phyloP scores from a whole-genome alignment of 2,113 vertebrate species.

The Chelonoidis abingdonii region DNA sequence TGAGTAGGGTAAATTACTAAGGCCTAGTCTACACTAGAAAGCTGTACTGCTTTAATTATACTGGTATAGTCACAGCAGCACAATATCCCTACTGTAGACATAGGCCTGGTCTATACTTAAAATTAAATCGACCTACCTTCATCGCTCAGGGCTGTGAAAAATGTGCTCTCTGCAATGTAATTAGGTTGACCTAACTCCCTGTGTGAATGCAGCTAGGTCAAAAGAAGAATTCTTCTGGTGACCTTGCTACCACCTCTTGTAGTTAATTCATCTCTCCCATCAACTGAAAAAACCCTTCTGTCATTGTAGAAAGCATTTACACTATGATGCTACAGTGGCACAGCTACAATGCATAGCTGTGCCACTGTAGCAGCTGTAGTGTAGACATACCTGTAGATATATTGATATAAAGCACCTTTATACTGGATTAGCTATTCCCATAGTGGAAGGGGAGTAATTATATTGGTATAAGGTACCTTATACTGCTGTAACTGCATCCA shows the following conservation, averaged over 20 bases:
- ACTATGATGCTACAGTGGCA: background rate
- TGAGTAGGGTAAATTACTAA: slow-evolving; percentile 25
- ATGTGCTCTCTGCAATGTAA: background rate
- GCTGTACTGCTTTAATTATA: background rate
- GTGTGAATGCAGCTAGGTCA: background rate
- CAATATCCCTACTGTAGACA: background rate
- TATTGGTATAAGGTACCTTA: background rate
- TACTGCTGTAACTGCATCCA: background rate
- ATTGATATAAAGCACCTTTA: slow-evolving; percentile 28
- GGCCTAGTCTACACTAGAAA: slow-evolving; percentile 1
- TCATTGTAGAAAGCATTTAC: background rate
- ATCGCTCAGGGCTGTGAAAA: background rate
- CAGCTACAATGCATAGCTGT: background rate
- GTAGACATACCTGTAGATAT: background rate
- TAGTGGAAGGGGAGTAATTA: background rate
- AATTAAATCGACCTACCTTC: background rate
- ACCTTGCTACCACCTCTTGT: background rate
- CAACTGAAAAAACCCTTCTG: background rate
- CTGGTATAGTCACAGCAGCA: slow-evolving; percentile 33
- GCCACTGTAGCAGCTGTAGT: background rate
- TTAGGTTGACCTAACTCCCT: background rate
- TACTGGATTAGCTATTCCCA: background rate
- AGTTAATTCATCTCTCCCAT: no score
- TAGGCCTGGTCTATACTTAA: background rate
- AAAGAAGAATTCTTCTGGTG: background rate